Evolutionary conservation across 2,888 invertebrate species (phyloP).

Genomic region (Harpalus rufipes): DNA sequence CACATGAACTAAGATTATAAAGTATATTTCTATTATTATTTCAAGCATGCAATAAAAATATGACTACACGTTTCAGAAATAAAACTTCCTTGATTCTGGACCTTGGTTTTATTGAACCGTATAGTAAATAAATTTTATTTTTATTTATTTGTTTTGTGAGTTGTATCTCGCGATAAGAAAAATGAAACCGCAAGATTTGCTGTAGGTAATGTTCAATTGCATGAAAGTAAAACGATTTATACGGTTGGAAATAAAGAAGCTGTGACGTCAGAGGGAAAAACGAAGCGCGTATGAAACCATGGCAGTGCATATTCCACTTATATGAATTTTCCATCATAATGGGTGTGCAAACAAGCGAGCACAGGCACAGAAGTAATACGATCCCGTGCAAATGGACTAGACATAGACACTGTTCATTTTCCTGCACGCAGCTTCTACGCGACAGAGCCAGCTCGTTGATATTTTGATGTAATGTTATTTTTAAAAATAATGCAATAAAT

Average conservation of each 20-base stretch:
- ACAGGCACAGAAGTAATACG: slow-evolving; percentile 35
- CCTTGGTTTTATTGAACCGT: background rate
- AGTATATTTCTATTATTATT: slow-evolving; percentile 1
- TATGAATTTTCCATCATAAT: slow-evolving; percentile 58
- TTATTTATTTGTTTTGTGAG: slow-evolving; percentile 12
- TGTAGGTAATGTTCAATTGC: slow-evolving; percentile 20
- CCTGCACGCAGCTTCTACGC: no score
- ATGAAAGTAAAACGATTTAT: slow-evolving; percentile 49
- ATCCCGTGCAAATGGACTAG: slow-evolving; percentile 47
- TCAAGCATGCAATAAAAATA: background rate
- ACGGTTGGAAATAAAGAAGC: slow-evolving; percentile 17
- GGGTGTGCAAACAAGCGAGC: slow-evolving; percentile 47
- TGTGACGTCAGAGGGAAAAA: slow-evolving; percentile 22
- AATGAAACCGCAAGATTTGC: slow-evolving; percentile 5
- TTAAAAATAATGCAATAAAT: no score
- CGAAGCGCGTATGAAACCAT: slow-evolving; percentile 8
- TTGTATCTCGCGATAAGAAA: slow-evolving; percentile 28
- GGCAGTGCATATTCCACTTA: slow-evolving; percentile 49
- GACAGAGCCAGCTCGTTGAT: no score
- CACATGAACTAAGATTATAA: background rate
- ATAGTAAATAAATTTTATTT: slow-evolving; percentile 1
- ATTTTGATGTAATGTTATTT: no score
- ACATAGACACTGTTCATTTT: no score
- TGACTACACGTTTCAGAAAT: background rate
- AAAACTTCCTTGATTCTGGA: background rate